Evolutionary conservation across 2,113 vertebrate species (phyloP), one percentile per base, ranked within the genome.

Genomic region (Henicopernis longicauda): DNA sequence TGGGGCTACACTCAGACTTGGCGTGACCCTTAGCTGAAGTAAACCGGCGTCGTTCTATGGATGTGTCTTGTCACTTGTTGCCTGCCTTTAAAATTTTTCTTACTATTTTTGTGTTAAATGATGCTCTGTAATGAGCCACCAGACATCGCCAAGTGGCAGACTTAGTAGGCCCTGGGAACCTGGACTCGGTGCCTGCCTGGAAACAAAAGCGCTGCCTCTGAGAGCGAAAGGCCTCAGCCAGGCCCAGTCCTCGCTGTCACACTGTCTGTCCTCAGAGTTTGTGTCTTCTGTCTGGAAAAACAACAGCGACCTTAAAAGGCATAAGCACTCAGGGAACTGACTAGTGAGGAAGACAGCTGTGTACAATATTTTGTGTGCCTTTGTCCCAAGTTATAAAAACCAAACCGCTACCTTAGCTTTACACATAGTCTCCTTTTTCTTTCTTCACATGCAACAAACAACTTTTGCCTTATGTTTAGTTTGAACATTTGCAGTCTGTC

Each of bases 1-100:
- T 0, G 1, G 14, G 11, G n/a, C 25, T 3, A 1, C 20, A 9
- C 16, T 3, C 40, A 38, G 54, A 32, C 54, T 17, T 38, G 69
- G 18, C 42, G 52, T 40, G 50, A 23, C 38, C 38, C 34, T n/a
- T 25, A 16, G 38, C 65, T 52, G 58, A 25, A 2, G 1, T 22
- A 32, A 88, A 3, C 36, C 18, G 59, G 59, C 54, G 47, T 17
- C 0, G 0, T n/a, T 59, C 81, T n/a, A 3, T 13, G 55, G 44
- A 29, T 21, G n/a, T 14, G 31, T 31, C 44, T 9, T 8, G 42
- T 21, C 70, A 8, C 76, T 82, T 34, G 12, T 2, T 54, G 63
- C 31, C 54, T 40, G 13, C 17, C 70, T 58, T 78, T 31, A 32
- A 19, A 8, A 5, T 17, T 72, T 34, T 85, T 45, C 12, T 45